Base-by-base conservation (phyloP, 2,113 vertebrate species). In the Girardinichthys multiradiatus region DNA sequence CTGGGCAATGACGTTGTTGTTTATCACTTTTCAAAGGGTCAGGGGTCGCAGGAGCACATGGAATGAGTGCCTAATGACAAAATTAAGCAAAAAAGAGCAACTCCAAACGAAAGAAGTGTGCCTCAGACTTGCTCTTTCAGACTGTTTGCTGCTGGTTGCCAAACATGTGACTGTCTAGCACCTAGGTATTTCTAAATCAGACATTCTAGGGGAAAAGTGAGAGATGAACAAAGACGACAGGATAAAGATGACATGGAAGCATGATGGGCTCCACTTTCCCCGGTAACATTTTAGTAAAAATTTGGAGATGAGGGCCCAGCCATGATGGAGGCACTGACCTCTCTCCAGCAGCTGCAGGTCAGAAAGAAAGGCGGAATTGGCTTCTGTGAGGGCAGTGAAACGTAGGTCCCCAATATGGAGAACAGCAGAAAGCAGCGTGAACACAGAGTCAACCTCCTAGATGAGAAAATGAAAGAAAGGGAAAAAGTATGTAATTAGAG, bases 391-490 rank as follows among this genome's bases (percentile, higher is more conserved):
- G 0, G 94, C 68, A 0, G 94, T 95, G 84, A 99, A 99, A 79
- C 81, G 77, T 61, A 99, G 70, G 79, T 98, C 97, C 64, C 97
- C 97, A 0, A 98, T 89, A 80, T 97, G 97, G 69, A 99, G 82
- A 57, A 97, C 91, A 2, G 96, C 95, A 1, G 97, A 94, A 27
- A 99, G 94, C 74, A 99, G 94, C 75, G 91, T 92, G 65, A 98
- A 96, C 81, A 98, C 89, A 64, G 97, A 97, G 72, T 97, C 97
- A 79, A 96, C 93, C 83, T 98, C 97, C 97, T 99, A 33, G 30
- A 7, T 68, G 35, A 45, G 21, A 82, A 27, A 76, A 33, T 15
- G 27, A 12, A 12, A 30, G 30, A 17, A 60, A 17, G 39, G 72
- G 6, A 68, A 15, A n/a, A 70, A 59, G 5, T 45, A 45, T 19